Evolutionary conservation across 2,888 invertebrate genomes (phyloP).

Genomic region (Theretra japonica): DNA sequence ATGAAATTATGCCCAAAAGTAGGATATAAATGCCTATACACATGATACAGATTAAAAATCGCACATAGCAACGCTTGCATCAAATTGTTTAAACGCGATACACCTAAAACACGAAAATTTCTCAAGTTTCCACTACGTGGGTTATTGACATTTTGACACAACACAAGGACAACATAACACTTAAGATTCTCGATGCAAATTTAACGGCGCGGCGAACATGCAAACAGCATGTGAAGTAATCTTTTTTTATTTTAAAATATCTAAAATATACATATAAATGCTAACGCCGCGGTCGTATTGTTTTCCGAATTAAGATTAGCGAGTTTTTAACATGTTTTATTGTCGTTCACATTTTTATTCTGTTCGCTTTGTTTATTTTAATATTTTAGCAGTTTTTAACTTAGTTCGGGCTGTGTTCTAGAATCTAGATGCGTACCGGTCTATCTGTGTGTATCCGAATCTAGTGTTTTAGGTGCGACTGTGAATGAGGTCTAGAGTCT

Average conservation of each 20-base stretch:
- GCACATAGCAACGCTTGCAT: too few species aligned
- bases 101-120: background rate
- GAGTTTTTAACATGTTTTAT: background rate
- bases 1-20: too few species aligned
- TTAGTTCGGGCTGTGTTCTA: constrained; percentile 1
- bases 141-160: constrained; percentile 26
- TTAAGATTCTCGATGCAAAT: constrained; percentile 32
- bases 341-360: constrained; percentile 24
- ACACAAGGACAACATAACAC: constrained; percentile 25
- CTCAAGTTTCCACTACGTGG: constrained; percentile 1
- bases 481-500: background rate
- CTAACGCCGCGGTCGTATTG: constrained; percentile 12
- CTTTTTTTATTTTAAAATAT: constrained; percentile 25
- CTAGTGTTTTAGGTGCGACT: background rate
- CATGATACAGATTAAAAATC: too few species aligned
- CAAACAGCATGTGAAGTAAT: constrained; percentile 25
- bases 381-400: constrained; percentile 25
- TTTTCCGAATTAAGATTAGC: constrained; percentile 24
- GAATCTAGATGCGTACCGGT: constrained; percentile 17
- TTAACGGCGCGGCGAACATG: constrained; percentile 16
- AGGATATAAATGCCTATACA: too few species aligned
- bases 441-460: background rate
- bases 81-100: too few species aligned
- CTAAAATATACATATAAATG: constrained; percentile 26
- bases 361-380: constrained; percentile 24